Evolutionary conservation across 2,888 invertebrate genomes (phyloP).

Genomic region (Tipula unca): DNA sequence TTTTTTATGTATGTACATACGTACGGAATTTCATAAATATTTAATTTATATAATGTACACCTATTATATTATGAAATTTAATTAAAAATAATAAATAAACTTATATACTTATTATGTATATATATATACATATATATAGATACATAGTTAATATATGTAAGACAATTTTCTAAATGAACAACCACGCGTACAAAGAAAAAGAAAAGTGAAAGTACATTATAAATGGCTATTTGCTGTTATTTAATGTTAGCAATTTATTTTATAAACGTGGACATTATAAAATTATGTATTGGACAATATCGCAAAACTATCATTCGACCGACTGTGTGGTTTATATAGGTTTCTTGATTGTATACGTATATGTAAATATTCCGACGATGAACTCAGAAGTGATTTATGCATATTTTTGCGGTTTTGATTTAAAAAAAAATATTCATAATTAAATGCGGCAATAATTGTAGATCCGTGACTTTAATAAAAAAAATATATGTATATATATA

Average conservation of each 20-base stretch:
- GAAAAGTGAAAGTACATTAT: not conserved
- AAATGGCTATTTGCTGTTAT: not conserved
- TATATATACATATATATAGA: too few relatives aligned
- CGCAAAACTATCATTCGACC: not conserved
- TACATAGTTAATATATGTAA: not conserved
- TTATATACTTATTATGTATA: not conserved
- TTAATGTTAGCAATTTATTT: not conserved
- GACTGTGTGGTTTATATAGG: not conserved
- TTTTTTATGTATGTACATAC: too few relatives aligned
- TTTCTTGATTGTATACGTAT: not conserved
- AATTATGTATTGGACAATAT: not conserved
- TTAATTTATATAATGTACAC: not conserved
- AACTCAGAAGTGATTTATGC: not conserved
- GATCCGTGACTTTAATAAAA: not conserved
- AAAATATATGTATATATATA: not conserved
- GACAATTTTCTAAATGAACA: not conserved
- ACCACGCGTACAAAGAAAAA: not conserved
- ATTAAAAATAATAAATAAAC: not conserved
- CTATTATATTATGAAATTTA: not conserved
- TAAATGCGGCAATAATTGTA: not conserved
- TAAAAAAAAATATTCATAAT: not conserved
- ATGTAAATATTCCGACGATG: not conserved
- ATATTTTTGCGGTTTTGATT: constrained; percentile 8
- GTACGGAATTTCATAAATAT: not conserved
- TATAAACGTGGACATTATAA: not conserved